Evolutionary conservation across 2,113 vertebrate genomes (phyloP), one percentile per base, ranked within the genome.

Genomic region (Pimephales promelas): DNA sequence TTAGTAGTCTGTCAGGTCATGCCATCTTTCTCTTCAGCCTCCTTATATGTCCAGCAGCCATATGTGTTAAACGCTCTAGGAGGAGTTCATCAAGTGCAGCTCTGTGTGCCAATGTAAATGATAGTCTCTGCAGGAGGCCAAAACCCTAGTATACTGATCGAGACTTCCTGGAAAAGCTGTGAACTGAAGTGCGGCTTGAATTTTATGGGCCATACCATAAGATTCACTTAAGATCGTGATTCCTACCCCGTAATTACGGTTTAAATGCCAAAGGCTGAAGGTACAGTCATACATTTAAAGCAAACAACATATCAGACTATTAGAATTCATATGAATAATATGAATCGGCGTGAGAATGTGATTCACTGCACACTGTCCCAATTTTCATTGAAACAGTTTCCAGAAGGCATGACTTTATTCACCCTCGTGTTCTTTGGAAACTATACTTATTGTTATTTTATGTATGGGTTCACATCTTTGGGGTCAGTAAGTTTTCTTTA

Each of bases 31-130:
- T 66, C 47, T 70, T 57, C 34, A 57, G 10, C 36, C 34, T 59
- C 9, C 62, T 71, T 56, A 40, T 18, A 34, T 79, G 77, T 71
- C 75, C 68, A 57, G 28, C 52, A 71, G 18, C 34, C 54, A 54
- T 56, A 75, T 79, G 61, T 79, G 74, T 84, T 84, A 79, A 75
- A 54, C 26, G 3, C 31, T 43, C 74, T 18, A 16, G 62, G 36
- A 36, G 13, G 52, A 79, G 74, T 84, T 84, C 9, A 45, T 84
- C 75, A 79, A 79, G 34, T 57, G 26, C 49, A 54, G 54, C 81
- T 68, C 83, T 78, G 45, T 84, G 47, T 72, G 82, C 73, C 82
- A 68, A 70, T 84, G 83, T 70, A 79, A 79, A 84, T 84, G 47
- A 31, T 24, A 57, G 36, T 77, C 73, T 78, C 83, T 59, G 82